Evolutionary conservation across 2,888 invertebrate genomes (phyloP).

Genomic region (Acrocyrtus sp.): DNA sequence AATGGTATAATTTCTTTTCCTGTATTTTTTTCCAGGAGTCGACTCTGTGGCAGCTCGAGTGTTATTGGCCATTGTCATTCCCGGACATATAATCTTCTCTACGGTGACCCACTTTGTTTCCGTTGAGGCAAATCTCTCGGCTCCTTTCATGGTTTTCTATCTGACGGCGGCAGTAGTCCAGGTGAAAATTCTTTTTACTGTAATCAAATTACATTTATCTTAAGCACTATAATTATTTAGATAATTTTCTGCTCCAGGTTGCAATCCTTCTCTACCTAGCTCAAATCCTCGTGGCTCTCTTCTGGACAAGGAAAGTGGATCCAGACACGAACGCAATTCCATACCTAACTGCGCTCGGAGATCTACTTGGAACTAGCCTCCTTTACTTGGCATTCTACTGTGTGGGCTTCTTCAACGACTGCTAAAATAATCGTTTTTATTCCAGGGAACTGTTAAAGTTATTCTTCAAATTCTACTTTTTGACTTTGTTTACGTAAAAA

Average conservation of each 20-base stretch:
- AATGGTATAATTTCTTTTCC: background rate
- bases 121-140: slow-evolving; percentile 44
- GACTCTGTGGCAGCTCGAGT: slow-evolving; percentile 68
- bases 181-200: slow-evolving; percentile 27
- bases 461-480: too few relatives aligned
- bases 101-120: slow-evolving; percentile 58
- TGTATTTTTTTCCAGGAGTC: slow-evolving; percentile 51
- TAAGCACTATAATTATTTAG: background rate
- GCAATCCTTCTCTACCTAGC: slow-evolving; percentile 80
- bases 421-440: too few relatives aligned
- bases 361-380: slow-evolving; percentile 84
- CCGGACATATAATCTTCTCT: slow-evolving; percentile 60
- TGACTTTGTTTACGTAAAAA: too few relatives aligned
- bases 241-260: slow-evolving; percentile 67
- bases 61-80: slow-evolving; percentile 64
- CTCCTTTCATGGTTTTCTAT: slow-evolving; percentile 55
- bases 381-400: slow-evolving; percentile 76
- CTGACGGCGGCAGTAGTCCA: slow-evolving; percentile 60
- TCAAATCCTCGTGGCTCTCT: slow-evolving; percentile 82
- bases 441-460: too few relatives aligned
- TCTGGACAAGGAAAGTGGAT: slow-evolving; percentile 85
- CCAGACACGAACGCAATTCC: slow-evolving; percentile 93
- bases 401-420: slow-evolving; percentile 65
- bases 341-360: slow-evolving; percentile 88
- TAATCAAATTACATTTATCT: slow-evolving; percentile 1